Percentiles rank a stretch among this genome's conserved stretches.
These are phyloP conservation scores for Oxygymnocypris stewartii DNA, from an alignment of 2,113 vertebrate genomes.

Conservation along the genomic window DNA sequence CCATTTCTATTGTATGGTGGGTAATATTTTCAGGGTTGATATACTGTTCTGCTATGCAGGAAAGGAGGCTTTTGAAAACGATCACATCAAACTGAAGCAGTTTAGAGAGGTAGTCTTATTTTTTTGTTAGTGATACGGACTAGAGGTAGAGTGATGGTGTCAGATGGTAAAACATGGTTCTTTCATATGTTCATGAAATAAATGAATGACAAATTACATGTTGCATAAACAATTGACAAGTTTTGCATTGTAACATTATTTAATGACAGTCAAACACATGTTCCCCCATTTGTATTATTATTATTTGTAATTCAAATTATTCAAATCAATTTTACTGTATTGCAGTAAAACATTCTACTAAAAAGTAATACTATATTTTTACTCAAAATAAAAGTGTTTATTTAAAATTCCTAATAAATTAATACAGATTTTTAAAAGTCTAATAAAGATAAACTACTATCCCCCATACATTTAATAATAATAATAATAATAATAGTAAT, in stretches of 20 bases:
- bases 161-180: neutral
- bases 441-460: too few species aligned
- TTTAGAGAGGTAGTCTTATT: neutral
- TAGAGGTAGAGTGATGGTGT: neutral
- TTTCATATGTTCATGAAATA: neutral
- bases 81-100: neutral
- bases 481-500: too few species aligned
- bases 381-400: neutral
- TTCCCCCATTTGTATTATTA: neutral
- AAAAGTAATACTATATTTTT: too few species aligned
- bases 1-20: slow-evolving; percentile 22
- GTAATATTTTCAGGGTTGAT: slow-evolving; percentile 41
- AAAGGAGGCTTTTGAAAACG: neutral
- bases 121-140: neutral
- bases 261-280: neutral
- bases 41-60: slow-evolving; percentile 14
- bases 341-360: neutral
- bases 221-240: neutral
- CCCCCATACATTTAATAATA: too few species aligned
- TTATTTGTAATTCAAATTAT: neutral
- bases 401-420: neutral
- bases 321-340: neutral
- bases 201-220: neutral
- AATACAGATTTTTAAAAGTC: too few species aligned
- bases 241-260: neutral